Evolutionary conservation across 2,113 vertebrate species (phyloP).

Genomic region (Crypturellus undulatus): DNA sequence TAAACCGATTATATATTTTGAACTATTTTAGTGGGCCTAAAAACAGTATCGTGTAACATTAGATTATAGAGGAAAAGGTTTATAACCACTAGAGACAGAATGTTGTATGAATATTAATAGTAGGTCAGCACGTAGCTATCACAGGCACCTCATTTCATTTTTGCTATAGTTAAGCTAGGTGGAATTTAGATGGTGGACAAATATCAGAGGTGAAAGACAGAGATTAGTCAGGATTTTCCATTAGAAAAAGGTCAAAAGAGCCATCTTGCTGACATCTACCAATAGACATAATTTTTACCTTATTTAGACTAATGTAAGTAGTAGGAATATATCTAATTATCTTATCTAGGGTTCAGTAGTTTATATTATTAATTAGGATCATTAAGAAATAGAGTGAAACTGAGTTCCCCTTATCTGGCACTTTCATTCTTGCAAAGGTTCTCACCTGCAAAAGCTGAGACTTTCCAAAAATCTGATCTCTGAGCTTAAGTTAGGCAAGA

Average conservation of each 20-base stretch:
- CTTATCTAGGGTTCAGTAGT: not conserved
- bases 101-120: not conserved
- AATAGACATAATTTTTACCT: not conserved
- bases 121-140: not conserved
- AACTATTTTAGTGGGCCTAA: not conserved
- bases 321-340: not conserved
- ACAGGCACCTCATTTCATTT: not conserved
- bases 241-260: not conserved
- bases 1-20: not conserved
- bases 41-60: not conserved
- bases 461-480: not conserved
- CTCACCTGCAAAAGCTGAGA: not conserved
- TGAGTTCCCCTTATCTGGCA: not conserved
- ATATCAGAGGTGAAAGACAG: not conserved
- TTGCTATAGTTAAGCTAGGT: not conserved
- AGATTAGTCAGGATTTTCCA: not conserved
- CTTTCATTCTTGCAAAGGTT: not conserved
- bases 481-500: not conserved
- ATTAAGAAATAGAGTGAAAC: not conserved
- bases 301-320: not conserved
- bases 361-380: not conserved
- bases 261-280: not conserved
- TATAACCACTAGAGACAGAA: not conserved
- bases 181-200: not conserved
- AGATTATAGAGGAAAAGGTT: not conserved